phyloP scores from a whole-genome alignment of 2,888 invertebrate species.

The Xylota segnis region DNA sequence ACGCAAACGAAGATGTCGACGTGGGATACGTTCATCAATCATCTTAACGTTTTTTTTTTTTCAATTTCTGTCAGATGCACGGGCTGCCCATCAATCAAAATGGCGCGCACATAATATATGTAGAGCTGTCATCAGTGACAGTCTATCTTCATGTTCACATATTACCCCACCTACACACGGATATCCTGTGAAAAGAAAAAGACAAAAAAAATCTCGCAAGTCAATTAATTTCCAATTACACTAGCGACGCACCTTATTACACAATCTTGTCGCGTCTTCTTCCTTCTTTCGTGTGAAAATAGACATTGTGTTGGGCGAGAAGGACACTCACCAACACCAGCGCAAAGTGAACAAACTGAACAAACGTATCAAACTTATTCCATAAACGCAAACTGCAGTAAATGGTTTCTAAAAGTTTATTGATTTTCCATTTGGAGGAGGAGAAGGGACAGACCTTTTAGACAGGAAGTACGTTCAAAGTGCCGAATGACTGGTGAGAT shows the following conservation, averaged over 20 bases:
- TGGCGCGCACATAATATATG: conserved; percentile 34
- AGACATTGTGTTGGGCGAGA: not conserved
- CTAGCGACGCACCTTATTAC: conserved; percentile 21
- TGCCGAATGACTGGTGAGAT: conserved; percentile 4
- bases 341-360: not conserved
- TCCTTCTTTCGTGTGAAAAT: not conserved
- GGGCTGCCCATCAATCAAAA: conserved; percentile 60
- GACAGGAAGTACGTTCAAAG: not conserved
- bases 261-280: conserved; percentile 16
- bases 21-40: conserved; percentile 46
- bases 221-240: conserved; percentile 63
- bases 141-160: conserved; percentile 8
- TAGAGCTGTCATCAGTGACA: conserved; percentile 43
- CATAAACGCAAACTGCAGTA: conserved; percentile 58
- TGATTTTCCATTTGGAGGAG: conserved; percentile 24
- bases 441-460: not conserved
- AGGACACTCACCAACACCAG: conserved; percentile 10
- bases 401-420: conserved; percentile 53
- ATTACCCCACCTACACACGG: not conserved
- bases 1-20: no score
- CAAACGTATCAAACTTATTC: conserved; percentile 53
- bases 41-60: conserved; percentile 4
- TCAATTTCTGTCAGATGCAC: not conserved
- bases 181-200: not conserved
- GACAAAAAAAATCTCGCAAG: conserved; percentile 41